These are phyloP conservation scores for Diarsia mendica DNA, from an alignment of 2,888 invertebrate species.

Conservation along the genomic window DNA sequence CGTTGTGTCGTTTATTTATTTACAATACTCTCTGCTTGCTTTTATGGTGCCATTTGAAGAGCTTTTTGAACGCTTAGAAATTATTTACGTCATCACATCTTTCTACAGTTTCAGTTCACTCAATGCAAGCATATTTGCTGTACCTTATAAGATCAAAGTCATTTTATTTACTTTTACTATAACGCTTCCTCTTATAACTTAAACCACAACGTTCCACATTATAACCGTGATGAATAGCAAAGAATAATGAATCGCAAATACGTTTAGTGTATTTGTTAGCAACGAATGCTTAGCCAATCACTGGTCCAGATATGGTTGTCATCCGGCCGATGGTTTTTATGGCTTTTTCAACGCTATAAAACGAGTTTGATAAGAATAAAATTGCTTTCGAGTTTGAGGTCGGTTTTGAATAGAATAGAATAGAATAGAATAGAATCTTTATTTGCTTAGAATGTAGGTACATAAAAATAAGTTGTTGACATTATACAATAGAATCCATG, in stretches of 20 bases:
- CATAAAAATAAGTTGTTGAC: no score
- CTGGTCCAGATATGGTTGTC: conserved; percentile 60
- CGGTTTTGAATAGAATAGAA: no score
- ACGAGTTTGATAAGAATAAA: conserved; percentile 46
- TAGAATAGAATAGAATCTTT: no score
- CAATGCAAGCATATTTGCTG: no score
- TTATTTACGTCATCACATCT: background rate
- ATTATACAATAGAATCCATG: no score
- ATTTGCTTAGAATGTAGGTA: no score
- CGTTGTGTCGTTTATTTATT: no score
- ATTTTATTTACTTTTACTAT: no score
- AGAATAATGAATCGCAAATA: conserved; percentile 76
- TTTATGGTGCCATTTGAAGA: no score
- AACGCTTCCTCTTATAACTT: conserved; percentile 43
- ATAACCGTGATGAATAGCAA: conserved; percentile 77
- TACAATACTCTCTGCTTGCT: no score
- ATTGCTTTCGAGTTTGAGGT: conserved; percentile 24
- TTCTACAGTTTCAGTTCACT: background rate
- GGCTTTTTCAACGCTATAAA: conserved; percentile 28
- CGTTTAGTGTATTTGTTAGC: conserved; percentile 73
- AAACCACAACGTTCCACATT: conserved; percentile 52
- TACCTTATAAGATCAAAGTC: background rate
- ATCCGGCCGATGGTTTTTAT: conserved; percentile 41
- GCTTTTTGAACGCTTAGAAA: background rate
- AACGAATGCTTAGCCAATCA: conserved; percentile 69